Conservation (phyloP, 2,797 vertebrate genomes). For the Cossypha heuglini region DNA sequence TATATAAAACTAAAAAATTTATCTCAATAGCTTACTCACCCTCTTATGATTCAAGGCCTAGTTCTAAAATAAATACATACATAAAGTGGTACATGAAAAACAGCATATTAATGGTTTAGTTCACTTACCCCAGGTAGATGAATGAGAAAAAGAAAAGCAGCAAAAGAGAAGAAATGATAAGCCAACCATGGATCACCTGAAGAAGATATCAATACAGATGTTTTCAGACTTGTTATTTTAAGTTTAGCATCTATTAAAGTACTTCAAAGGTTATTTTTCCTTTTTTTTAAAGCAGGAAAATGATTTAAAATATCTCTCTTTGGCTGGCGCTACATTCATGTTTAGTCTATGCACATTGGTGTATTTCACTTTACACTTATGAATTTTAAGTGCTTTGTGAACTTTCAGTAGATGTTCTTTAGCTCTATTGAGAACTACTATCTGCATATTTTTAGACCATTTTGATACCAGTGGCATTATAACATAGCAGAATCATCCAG, state of each 20-base stretch:
- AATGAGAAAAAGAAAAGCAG: slow-evolving; percentile 97
- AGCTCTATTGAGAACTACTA: background rate
- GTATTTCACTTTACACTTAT: background rate
- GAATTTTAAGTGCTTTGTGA: background rate
- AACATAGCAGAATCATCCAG: background rate
- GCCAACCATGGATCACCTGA: slow-evolving; percentile 98
- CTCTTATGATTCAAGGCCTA: background rate
- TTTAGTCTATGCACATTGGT: background rate
- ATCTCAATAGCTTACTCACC: background rate
- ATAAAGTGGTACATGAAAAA: background rate
- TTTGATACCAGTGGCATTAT: background rate
- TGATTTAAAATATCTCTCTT: background rate
- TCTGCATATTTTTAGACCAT: background rate
- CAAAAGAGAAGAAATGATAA: slow-evolving; percentile 94
- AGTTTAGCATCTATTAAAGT: background rate
- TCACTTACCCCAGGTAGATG: slow-evolving; percentile 95
- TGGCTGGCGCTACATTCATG: background rate
- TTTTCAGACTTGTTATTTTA: background rate
- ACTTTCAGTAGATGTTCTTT: background rate
- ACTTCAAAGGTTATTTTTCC: background rate
- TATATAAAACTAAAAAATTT: background rate
- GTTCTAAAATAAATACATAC: background rate
- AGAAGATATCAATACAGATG: background rate
- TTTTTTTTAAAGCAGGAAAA: background rate
- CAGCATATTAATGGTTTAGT: background rate